Base-by-base conservation (phyloP, 2,888 invertebrate genomes). In the Dolichomitus sp. region DNA sequence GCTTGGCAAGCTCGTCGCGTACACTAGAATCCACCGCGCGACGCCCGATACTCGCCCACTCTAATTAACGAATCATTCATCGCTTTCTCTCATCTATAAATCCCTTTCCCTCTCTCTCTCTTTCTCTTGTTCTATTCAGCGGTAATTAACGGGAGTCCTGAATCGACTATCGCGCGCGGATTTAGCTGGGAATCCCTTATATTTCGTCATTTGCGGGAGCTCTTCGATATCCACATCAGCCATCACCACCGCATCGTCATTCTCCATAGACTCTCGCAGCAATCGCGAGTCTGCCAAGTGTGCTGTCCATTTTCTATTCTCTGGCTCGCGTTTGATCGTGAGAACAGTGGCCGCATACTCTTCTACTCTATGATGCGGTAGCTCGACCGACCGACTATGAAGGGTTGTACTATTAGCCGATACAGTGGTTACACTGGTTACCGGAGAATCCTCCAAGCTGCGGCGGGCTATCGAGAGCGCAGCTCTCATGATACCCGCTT, bases 31-130 rank as follows among this genome's bases (percentile, higher is more conserved):
- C 66, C 40, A 61, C 11, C 37, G 37, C 17, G 70, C 61, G 50
- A 80, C 61, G 52, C 37, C 66, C 68, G 61, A 76, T 76, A 76
- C 68, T 68, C 54, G 87, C 88, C 86, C 87, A 90, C 88, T 90
- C 92, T 92, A 92, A 92, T 92, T 92, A 92, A 92, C 91, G 90
- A 91, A 91, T 91, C 90, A 92, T 90, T 92, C 91, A 91, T 90
- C 88, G 88, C 70, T 79, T 68, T 76, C 72, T 76, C 79, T 76
- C 83, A 68, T 82, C 74, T 63, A 11, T 61, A n/a, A 19, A 9
- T 19, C 37, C 27, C 45, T 69, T 17, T 61, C 65, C 30, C 40
- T 48, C 54, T 68, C 27, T 68, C 27, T 17, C 63, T n/a, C 33
- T n/a, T 30, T 45, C 37, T 54, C 70, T 48, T 77, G 57, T 59